Percentiles rank a stretch among this genome's conserved stretches.
These are phyloP conservation scores for Xanthorhoe spadicearia DNA, from an alignment of 2,888 invertebrate genomes.

Conservation along the genomic window DNA sequence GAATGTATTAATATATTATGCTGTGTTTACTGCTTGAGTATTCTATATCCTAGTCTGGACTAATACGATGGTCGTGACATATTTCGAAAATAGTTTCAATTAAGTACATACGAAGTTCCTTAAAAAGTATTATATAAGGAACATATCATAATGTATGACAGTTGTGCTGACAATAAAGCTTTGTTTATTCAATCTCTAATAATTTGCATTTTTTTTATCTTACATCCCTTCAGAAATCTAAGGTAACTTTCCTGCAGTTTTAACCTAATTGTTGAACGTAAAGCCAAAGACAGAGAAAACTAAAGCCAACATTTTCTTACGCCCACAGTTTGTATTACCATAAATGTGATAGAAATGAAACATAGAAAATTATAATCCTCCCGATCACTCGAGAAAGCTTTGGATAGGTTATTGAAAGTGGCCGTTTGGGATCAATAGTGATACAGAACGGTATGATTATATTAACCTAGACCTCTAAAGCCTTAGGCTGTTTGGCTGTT, in stretches of 20 bases:
- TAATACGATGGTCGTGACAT: too few species aligned
- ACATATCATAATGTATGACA: too few species aligned
- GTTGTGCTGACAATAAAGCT: too few species aligned
- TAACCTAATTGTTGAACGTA: background rate
- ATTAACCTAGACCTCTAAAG: constrained; percentile 27
- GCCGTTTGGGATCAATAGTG: constrained; percentile 19
- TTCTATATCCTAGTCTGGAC: background rate
- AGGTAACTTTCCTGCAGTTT: background rate
- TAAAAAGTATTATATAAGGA: too few species aligned
- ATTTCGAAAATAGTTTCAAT: too few species aligned
- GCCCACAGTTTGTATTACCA: constrained; percentile 19
- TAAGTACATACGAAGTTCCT: too few species aligned
- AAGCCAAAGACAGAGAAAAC: background rate
- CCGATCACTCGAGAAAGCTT: constrained; percentile 26
- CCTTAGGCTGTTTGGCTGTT: constrained; percentile 18
- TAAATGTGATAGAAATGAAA: constrained; percentile 27
- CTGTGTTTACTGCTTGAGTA: background rate
- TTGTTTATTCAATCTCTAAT: too few species aligned
- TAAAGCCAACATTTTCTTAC: constrained; percentile 5
- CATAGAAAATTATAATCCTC: constrained; percentile 25
- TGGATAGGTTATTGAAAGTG: constrained; percentile 25
- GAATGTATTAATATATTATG: constrained; percentile 26
- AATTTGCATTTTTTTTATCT: background rate
- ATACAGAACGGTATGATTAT: constrained; percentile 22
- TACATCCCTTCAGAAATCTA: too few species aligned